Base-by-base conservation (phyloP, 2,888 invertebrate genomes). In the Drosophila colorata region DNA sequence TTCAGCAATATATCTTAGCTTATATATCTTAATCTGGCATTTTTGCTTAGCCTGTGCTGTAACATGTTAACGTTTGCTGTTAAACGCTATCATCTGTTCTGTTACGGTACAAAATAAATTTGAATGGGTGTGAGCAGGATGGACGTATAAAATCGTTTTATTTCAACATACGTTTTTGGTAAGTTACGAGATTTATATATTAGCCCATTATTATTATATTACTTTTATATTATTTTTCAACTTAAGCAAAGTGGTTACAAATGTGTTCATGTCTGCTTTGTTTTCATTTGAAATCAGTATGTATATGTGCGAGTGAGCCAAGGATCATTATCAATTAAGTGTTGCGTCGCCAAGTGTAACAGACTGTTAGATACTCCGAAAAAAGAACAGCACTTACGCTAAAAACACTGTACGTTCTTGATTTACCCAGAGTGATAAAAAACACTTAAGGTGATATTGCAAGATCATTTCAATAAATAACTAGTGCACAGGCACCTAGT, bases 31-130 rank as follows among this genome's bases (percentile, higher is more conserved):
- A 2, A 20, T n/a, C 5, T 33, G 14, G 1, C 0, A 33, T 14
- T 23, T 31, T 13, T 40, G 28, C 33, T 18, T 18, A n/a, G 6
- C 9, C 9, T 2, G 13, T 13, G 35, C 33, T 63, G 48, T 48
- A 35, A 63, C 20, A n/a, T 28, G 23, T 48, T 20, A 47, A 20
- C n/a, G 9, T 18, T 1, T 38, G 18, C 35, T 43, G 48, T 35
- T 35, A 16, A 43, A 35, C 13, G 31, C 14, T 47, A 41, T 2
- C 13, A 16, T 20, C 20, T 28, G 14, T 20, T 59, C 14, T 48
- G 28, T 28, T 59, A 28, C 13, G 23, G 20, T 2, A 37, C 2
- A 11, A n/a, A 25, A 55, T 25, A 16, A 14, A 47, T 44, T 33
- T 31, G 1, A 52, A 38, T 37, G 1, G 9, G 25, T 52, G 16